Conservation (phyloP, 2,888 invertebrate species). For the Tuberolachnus salignus region DNA sequence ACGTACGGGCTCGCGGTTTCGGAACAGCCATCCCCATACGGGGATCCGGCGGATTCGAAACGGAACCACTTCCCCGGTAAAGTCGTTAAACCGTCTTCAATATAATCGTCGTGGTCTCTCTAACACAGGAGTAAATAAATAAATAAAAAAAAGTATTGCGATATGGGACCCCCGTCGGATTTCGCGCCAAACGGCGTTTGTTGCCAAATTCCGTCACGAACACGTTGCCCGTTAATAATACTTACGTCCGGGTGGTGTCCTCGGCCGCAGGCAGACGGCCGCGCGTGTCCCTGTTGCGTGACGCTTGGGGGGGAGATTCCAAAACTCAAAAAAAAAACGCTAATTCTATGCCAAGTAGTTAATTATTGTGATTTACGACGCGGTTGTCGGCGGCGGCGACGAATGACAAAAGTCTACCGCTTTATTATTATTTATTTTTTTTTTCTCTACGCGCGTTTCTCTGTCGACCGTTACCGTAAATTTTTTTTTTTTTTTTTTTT, state of each 20-base stretch:
- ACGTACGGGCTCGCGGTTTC: too few relatives aligned
- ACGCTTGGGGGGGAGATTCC: neutral
- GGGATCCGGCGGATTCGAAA: too few relatives aligned
- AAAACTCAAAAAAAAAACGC: neutral
- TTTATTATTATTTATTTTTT: neutral
- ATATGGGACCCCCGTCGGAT: neutral
- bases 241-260: neutral
- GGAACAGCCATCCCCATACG: too few relatives aligned
- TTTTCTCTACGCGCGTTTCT: too few relatives aligned
- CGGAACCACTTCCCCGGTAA: too few relatives aligned
- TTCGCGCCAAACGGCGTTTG: neutral
- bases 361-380: conserved; percentile 47
- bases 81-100: too few relatives aligned
- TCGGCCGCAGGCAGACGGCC: neutral
- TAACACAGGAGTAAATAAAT: too few relatives aligned
- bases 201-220: too few relatives aligned
- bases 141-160: too few relatives aligned
- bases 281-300: neutral
- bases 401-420: conserved; percentile 9
- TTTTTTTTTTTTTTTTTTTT: too few relatives aligned
- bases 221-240: too few relatives aligned
- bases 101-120: too few relatives aligned
- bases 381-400: neutral
- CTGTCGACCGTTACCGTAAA: neutral
- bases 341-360: conserved; percentile 19